A percentile compares a stretch with the other conserved stretches of the same genome.
phyloP scores from a whole-genome alignment of 2,797 vertebrate genomes.

The Enteromius trimaculatus region DNA sequence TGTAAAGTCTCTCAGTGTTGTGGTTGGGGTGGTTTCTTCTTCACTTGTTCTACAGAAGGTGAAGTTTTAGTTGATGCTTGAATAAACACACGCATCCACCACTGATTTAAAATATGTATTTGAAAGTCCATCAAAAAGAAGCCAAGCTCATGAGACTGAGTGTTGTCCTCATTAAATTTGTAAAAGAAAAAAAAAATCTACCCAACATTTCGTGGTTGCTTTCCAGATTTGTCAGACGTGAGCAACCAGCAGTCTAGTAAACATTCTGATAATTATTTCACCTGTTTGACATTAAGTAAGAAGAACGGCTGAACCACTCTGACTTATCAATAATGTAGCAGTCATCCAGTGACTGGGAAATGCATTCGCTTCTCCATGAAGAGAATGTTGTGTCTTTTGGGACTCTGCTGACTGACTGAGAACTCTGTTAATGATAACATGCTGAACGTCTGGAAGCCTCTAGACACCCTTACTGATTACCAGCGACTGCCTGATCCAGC shows the following conservation, averaged over 20 bases:
- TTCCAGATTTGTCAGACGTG: constrained; percentile 5
- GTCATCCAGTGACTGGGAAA: constrained; percentile 14
- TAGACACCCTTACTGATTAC: constrained; percentile 52
- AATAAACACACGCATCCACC: constrained; percentile 22
- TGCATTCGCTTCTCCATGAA: constrained; percentile 16
- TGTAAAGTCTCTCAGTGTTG: constrained; percentile 42
- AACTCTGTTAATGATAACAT: constrained; percentile 56
- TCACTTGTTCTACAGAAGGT: constrained; percentile 32
- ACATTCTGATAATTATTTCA: constrained; percentile 43
- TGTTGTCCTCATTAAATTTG: constrained; percentile 7
- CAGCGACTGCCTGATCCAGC: constrained; percentile 43
- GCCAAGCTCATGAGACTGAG: background rate
- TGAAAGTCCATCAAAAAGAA: constrained; percentile 19
- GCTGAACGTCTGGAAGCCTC: constrained; percentile 55
- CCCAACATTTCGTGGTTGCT: background rate
- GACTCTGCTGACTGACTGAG: constrained; percentile 51
- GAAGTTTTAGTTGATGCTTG: constrained; percentile 22
- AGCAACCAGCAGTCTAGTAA: constrained; percentile 22
- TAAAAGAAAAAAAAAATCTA: background rate
- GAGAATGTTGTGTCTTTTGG: constrained; percentile 41
- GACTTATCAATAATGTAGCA: constrained; percentile 44
- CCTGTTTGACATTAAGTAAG: constrained; percentile 42
- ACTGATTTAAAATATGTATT: constrained; percentile 24
- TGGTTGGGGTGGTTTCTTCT: constrained; percentile 46
- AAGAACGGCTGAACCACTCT: constrained; percentile 11